Evolutionary conservation across 2,888 invertebrate species (phyloP), one percentile per base, ranked within the genome.

Genomic region (Euplexia lucipara): DNA sequence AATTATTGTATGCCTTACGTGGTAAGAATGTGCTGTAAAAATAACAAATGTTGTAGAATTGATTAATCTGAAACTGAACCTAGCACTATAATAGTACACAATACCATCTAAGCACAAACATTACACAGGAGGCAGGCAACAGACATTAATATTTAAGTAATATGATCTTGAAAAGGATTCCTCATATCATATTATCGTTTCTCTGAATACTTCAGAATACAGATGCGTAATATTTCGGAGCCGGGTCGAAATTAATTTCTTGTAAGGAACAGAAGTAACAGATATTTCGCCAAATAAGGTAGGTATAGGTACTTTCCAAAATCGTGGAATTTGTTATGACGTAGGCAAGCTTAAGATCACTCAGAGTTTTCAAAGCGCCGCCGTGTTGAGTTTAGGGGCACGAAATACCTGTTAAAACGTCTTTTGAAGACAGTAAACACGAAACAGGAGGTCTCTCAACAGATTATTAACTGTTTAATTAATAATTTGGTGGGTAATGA

Each of bases 241-340:
- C 10, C 20, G 16, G 10, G 8, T 30, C 34, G 39, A 71, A 56
- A 56, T 71, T 67, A 61, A 61, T 73, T 26, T 57, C 30, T 35
- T 56, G n/a, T 37, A 35, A n/a, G 30, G 20, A 22, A 47, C 44
- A 58, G 35, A 65, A 16, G 30, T 16, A 30, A 47, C 44, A 61
- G 35, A 65, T n/a, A 54, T 63, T 62, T 42, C 51, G 57, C 52
- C 45, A 69, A 63, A 60, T 45, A 54, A 14, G 16, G 20, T 51
- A 14, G 16, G 20, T 51, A 22, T 18, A n/a, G n/a, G n/a, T 61
- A 51, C 52, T 65, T 61, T 57, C 42, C 63, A 62, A 47, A 65
- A 63, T 20, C 3, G 45, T 53, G 57, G 53, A 68, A 68, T 71
- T 74, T 60, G 48, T 58, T 48, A 39, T 51, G 37, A 42, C 56